Base-by-base conservation (phyloP, 2,888 invertebrate species). In the Cyrtodaria siliqua region DNA sequence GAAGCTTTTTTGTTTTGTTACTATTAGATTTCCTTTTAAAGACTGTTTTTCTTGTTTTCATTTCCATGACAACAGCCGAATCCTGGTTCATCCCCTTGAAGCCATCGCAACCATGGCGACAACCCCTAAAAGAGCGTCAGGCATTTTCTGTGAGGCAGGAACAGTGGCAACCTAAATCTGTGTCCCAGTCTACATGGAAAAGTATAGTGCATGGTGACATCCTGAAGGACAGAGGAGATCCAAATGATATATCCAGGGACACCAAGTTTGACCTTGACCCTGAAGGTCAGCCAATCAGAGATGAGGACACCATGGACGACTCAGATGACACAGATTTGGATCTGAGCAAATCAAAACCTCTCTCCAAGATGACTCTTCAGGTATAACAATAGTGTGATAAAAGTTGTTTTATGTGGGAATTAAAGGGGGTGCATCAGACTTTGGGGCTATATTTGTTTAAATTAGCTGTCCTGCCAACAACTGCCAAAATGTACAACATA, bases 21-120 rank as follows among this genome's bases (percentile, higher is more conserved):
- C n/a, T n/a, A n/a, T n/a, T n/a, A n/a, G n/a, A n/a, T n/a, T n/a
- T n/a, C n/a, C n/a, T n/a, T n/a, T n/a, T n/a, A n/a, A n/a, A n/a
- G n/a, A n/a, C n/a, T n/a, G n/a, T n/a, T n/a, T n/a, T n/a, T n/a
- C n/a, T n/a, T n/a, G n/a, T n/a, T n/a, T n/a, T n/a, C n/a, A n/a
- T n/a, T n/a, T n/a, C n/a, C n/a, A n/a, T n/a, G n/a, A 16, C 57
- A 80, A 71, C 62, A 75, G 83, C 82, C 26, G 16, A 87, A 40
- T 55, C 88, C 0, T 90, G 90, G 90, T 90, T 87, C 70, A 73
- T 90, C 27, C 85, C 89, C 6, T 60, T 90, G 82, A 81, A 82
- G n/a, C 87, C 89, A 3, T 40, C 80, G 0, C 74, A 79, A 40
- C 88, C 90, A 2, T 89, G 89, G 90, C 76, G 86, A 56, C 74